Base-by-base conservation (phyloP, 35 echinoderm and acorn worm species). In the Apostichopus californicus region DNA sequence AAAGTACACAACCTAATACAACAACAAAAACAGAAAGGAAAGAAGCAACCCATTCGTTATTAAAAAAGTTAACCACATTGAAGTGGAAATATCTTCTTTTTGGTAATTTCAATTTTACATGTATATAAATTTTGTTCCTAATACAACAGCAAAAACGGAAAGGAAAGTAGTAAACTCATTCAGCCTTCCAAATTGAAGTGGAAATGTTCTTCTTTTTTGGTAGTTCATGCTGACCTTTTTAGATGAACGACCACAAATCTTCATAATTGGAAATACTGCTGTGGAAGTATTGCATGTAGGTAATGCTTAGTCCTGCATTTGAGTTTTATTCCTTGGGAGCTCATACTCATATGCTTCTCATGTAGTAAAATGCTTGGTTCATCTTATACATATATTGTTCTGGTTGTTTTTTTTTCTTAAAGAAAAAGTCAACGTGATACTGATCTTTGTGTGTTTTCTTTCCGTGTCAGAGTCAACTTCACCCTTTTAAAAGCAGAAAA, bases 1-100 rank as follows among this genome's bases (percentile, higher is more conserved):
- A 88, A 72, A 25, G 86, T 88, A 59, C 72, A 88, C 59, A 68
- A 88, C n/a, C 65, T 88, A 66, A 88, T 88, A 46, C 58, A 68
- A 12, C n/a, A 88, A 25, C 86, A 88, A 53, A 64, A 64, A 24
- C 6, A 59, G 21, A 88, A 64, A 54, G 86, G 86, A 46, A 57
- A 88, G 86, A 68, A 81, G 15, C 70, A 73, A 21, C 11, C 9
- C 18, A n/a, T 73, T 15, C 70, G 9, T 12, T 66, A 17, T 66
- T 66, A 12, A 12, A 9, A 66, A 5, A 12, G 63, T 66, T 9
- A 17, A 66, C 15, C 15, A 66, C 63, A 66, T 66, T 66, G 63
- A 66, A 66, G 63, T 66, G 63, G 63, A 66, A 66, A 12, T 12
- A 12, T 66, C 34, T 46, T 46, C 34, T 46, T 46, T 46, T 46